phyloP scores from a whole-genome alignment of 2,797 vertebrate species.

The Arnoldichthys spilopterus region DNA sequence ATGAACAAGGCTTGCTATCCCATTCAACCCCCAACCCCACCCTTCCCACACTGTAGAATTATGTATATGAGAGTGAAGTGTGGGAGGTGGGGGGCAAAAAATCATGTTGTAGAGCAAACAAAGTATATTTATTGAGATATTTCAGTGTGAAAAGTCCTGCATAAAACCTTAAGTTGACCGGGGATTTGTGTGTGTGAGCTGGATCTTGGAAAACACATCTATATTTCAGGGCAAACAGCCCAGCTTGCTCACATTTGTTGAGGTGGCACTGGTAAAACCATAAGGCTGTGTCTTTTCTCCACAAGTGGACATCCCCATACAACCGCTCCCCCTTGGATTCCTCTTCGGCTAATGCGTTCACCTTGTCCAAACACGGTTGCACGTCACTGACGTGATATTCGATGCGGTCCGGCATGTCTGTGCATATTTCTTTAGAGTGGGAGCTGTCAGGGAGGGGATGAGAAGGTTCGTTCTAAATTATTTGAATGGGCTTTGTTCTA shows the following conservation, averaged over 20 bases:
- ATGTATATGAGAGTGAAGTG: conserved; percentile 23
- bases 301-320: conserved; percentile 1
- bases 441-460: conserved; percentile 45
- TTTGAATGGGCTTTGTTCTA: conserved; percentile 42
- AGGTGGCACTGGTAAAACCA: conserved; percentile 54
- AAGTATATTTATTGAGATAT: conserved; percentile 46
- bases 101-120: conserved; percentile 27
- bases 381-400: conserved; percentile 43
- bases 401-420: conserved; percentile 29
- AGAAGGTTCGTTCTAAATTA: conserved; percentile 55
- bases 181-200: conserved; percentile 32
- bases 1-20: conserved; percentile 26
- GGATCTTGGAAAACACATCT: conserved; percentile 34
- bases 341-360: conserved; percentile 55
- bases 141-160: conserved; percentile 24
- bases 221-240: conserved; percentile 29
- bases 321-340: background rate
- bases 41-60: conserved; percentile 32
- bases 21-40: background rate
- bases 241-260: conserved; percentile 28
- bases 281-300: conserved; percentile 19
- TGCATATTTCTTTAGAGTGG: conserved; percentile 45
- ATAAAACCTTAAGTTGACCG: conserved; percentile 27
- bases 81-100: conserved; percentile 2
- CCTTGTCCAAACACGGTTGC: conserved; percentile 58